Evolutionary conservation across 2,113 vertebrate genomes (phyloP).

Genomic region (Xyrauchen texanus): DNA sequence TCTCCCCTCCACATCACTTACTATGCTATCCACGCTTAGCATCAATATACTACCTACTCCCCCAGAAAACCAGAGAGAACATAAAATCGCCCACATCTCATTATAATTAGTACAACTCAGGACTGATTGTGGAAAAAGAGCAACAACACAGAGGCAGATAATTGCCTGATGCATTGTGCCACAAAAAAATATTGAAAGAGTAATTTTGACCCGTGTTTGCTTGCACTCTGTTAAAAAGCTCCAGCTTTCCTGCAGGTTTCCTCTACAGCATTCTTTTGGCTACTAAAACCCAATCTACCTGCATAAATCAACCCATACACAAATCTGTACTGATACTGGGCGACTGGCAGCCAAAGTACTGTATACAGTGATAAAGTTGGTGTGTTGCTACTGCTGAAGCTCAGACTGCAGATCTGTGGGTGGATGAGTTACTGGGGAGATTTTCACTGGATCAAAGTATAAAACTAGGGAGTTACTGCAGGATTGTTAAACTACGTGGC

Average conservation of each 20-base stretch:
- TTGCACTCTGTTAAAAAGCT: background rate
- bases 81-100: background rate
- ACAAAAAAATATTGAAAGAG: background rate
- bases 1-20: no score
- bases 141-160: background rate
- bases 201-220: background rate
- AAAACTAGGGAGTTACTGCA: slow-evolving; percentile 1
- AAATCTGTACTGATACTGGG: slow-evolving; percentile 1
- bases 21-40: no score
- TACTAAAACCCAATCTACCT: background rate
- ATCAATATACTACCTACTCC: no score
- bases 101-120: background rate
- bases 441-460: slow-evolving; percentile 9
- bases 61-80: background rate
- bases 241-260: background rate
- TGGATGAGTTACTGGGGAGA: slow-evolving; percentile 19
- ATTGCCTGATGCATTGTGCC: background rate
- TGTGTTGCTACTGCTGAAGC: background rate
- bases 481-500: background rate
- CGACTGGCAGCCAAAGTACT: slow-evolving; percentile 9
- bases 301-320: slow-evolving; percentile 11
- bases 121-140: slow-evolving; percentile 2
- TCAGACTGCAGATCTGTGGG: slow-evolving; percentile 12
- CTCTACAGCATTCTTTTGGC: background rate
- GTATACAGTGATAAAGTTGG: slow-evolving; percentile 21